Conservation (phyloP, 2,113 vertebrate species). For the Cyrtonyx montezumae region DNA sequence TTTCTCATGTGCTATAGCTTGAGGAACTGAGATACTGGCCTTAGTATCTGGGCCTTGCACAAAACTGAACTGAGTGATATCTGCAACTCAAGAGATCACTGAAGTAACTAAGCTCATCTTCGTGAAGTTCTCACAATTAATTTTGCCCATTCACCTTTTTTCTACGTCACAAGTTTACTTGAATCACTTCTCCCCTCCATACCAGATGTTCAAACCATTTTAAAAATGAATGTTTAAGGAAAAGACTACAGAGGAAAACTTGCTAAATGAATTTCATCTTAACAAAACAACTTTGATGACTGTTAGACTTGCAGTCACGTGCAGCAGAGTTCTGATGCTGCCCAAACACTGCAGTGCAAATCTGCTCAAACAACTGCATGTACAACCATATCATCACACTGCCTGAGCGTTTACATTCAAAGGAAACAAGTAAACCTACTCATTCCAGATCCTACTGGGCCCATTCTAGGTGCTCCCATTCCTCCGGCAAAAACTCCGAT, state of each 20-base stretch:
- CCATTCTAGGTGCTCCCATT: conserved; percentile 93
- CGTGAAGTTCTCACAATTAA: neutral
- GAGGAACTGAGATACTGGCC: neutral
- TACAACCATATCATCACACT: conserved; percentile 1
- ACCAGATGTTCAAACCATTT: neutral
- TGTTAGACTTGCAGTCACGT: neutral
- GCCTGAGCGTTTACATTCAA: conserved; percentile 63
- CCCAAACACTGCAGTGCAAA: neutral
- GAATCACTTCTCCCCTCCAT: neutral
- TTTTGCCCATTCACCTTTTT: neutral
- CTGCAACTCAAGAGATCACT: conserved; percentile 8
- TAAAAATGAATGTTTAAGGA: neutral
- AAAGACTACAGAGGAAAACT: neutral
- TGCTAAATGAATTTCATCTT: neutral
- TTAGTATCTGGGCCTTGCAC: neutral
- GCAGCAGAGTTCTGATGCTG: neutral
- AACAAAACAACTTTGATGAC: neutral
- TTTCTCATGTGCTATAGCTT: neutral
- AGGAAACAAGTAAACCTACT: conserved; percentile 83
- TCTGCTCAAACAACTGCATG: neutral
- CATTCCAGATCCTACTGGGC: conserved; percentile 91
- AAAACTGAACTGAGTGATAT: neutral
- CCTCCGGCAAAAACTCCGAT: conserved; percentile 91
- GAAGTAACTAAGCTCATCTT: neutral
- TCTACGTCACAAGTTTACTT: neutral